Percentiles rank a stretch among this genome's conserved stretches.
Evolutionary conservation across 2,797 vertebrate species (phyloP).

Genomic region (Tadarida brasiliensis): DNA sequence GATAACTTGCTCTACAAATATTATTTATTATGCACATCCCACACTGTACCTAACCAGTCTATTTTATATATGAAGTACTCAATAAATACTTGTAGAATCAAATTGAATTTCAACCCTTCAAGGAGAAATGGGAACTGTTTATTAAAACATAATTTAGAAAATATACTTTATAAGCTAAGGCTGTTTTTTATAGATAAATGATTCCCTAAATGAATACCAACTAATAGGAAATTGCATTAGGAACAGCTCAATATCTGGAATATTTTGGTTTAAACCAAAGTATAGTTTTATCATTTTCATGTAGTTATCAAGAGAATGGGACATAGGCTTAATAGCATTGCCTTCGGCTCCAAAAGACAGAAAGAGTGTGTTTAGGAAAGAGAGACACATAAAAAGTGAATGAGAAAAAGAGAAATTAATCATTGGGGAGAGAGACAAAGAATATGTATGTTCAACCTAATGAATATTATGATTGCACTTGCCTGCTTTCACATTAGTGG

Average conservation of each 20-base stretch:
- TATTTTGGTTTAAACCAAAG: slow-evolving; percentile 13
- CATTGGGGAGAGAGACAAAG: background rate
- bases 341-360: background rate
- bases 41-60: background rate
- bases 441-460: background rate
- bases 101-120: slow-evolving; percentile 53
- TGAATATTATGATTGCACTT: background rate
- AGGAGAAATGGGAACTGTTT: slow-evolving; percentile 21
- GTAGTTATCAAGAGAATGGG: slow-evolving; percentile 48
- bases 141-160: slow-evolving; percentile 65
- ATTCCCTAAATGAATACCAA: background rate
- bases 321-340: slow-evolving; percentile 1
- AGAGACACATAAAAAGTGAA: slow-evolving; percentile 43
- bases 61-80: background rate
- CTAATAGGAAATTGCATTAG: slow-evolving; percentile 34
- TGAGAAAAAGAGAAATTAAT: slow-evolving; percentile 25
- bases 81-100: slow-evolving; percentile 4
- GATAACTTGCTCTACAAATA: background rate
- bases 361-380: background rate
- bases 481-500: background rate
- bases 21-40: background rate
- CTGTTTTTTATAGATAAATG: slow-evolving; percentile 36
- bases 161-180: background rate
- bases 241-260: background rate
- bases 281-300: slow-evolving; percentile 59